phyloP scores from a whole-genome alignment of 2,797 vertebrate genomes.

The Arrhamphus sclerolepis region DNA sequence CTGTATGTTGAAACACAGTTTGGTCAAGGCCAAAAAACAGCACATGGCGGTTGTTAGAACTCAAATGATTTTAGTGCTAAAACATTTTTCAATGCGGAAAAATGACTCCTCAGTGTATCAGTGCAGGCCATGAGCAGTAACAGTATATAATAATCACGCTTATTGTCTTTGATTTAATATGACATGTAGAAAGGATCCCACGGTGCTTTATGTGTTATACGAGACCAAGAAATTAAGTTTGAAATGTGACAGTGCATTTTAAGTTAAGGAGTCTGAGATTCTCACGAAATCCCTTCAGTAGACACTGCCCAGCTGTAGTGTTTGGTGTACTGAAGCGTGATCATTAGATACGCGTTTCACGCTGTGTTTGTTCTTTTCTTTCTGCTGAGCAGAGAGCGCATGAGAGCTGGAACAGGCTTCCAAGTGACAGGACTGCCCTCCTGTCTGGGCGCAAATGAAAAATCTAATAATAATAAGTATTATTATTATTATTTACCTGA shows the following conservation, averaged over 20 bases:
- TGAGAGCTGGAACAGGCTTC: not conserved
- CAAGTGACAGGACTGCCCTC: not conserved
- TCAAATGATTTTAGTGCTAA: conserved; percentile 11
- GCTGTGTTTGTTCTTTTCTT: conserved; percentile 18
- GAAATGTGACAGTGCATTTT: conserved; percentile 2
- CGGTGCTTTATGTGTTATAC: not conserved
- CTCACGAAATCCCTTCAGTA: not conserved
- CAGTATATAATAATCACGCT: not conserved
- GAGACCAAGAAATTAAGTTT: not conserved
- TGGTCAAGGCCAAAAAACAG: conserved; percentile 49
- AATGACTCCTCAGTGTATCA: not conserved
- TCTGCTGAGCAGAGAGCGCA: not conserved
- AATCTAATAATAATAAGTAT: no score
- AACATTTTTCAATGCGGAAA: conserved; percentile 1
- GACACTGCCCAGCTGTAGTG: not conserved
- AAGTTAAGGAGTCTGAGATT: not conserved
- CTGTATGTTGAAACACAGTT: conserved; percentile 32
- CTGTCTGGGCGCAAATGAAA: not conserved
- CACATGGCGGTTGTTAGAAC: conserved; percentile 21
- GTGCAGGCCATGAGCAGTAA: not conserved
- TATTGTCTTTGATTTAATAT: not conserved
- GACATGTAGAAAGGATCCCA: not conserved
- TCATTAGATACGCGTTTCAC: not conserved
- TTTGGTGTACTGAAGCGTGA: not conserved
- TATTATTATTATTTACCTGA: conserved; percentile 61